These are phyloP conservation scores for Linnaemya tessellans DNA, from an alignment of 2,888 invertebrate genomes.

Conservation along the genomic window DNA sequence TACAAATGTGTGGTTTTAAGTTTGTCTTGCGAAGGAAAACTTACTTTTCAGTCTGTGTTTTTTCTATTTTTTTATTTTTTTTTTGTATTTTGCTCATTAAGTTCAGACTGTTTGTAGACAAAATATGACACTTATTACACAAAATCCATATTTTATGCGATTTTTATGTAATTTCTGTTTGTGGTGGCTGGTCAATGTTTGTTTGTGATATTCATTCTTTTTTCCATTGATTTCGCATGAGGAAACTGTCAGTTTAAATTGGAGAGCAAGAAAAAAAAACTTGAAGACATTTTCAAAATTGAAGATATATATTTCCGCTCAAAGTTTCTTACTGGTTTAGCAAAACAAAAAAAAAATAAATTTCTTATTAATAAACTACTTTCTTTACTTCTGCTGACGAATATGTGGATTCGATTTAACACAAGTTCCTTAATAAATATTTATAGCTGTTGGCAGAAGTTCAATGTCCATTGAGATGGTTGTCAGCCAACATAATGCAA, in stretches of 20 bases:
- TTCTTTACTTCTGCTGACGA: constrained; percentile 5
- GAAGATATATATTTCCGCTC: constrained; percentile 30
- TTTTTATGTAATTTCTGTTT: constrained; percentile 45
- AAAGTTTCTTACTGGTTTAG: constrained; percentile 24
- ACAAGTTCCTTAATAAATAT: constrained; percentile 51
- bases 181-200: constrained; percentile 52
- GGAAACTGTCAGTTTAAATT: constrained; percentile 51
- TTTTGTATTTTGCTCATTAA: constrained; percentile 36
- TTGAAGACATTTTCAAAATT: constrained; percentile 29
- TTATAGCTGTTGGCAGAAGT: constrained; percentile 78
- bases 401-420: not conserved
- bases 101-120: constrained; percentile 69
- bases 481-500: constrained; percentile 56
- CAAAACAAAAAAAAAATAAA: not conserved
- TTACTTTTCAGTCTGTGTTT: constrained; percentile 29
- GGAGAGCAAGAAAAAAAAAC: constrained; percentile 3
- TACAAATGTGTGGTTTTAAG: constrained; percentile 37
- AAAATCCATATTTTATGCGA: constrained; percentile 64
- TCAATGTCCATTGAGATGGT: constrained; percentile 77
- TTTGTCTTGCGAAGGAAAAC: constrained; percentile 41
- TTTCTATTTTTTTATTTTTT: constrained; percentile 15
- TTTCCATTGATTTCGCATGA: constrained; percentile 38
- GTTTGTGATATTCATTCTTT: not conserved
- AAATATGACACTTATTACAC: constrained; percentile 70
- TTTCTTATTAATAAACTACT: constrained; percentile 33